These are phyloP conservation scores for Drosophila hamatofila DNA, from an alignment of 2,888 invertebrate genomes.

Conservation along the genomic window DNA sequence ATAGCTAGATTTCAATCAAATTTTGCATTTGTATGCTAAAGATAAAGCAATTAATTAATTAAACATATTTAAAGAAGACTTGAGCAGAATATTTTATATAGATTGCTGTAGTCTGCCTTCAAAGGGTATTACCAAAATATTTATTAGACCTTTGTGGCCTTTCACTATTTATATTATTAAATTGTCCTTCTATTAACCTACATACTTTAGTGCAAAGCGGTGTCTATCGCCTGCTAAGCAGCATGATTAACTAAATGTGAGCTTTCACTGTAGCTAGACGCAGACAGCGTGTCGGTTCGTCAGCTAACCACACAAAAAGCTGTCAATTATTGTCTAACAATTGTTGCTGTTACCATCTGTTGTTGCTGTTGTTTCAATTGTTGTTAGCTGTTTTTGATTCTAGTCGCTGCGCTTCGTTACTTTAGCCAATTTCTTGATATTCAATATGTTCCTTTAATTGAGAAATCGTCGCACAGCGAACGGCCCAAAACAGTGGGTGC, in stretches of 20 bases:
- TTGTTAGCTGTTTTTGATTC: constrained; percentile 5
- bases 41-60: too few relatives aligned
- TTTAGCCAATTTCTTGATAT: constrained; percentile 68
- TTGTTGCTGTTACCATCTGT: constrained; percentile 3
- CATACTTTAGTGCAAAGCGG: neutral
- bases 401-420: constrained; percentile 68
- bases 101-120: neutral
- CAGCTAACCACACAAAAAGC: constrained; percentile 41
- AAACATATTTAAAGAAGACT: too few relatives aligned
- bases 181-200: neutral
- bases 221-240: neutral
- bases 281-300: constrained; percentile 21
- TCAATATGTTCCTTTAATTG: constrained; percentile 66
- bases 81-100: neutral
- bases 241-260: neutral
- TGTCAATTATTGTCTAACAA: constrained; percentile 42
- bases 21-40: too few relatives aligned
- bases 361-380: constrained; percentile 15
- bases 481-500: constrained; percentile 6
- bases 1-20: too few relatives aligned
- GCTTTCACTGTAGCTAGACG: constrained; percentile 6
- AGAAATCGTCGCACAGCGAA: constrained; percentile 16
- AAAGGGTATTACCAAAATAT: too few relatives aligned
- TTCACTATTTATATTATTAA: neutral
- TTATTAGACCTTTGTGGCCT: neutral